Conservation (phyloP, 2,113 vertebrate genomes). For the Oreochromis niloticus region DNA sequence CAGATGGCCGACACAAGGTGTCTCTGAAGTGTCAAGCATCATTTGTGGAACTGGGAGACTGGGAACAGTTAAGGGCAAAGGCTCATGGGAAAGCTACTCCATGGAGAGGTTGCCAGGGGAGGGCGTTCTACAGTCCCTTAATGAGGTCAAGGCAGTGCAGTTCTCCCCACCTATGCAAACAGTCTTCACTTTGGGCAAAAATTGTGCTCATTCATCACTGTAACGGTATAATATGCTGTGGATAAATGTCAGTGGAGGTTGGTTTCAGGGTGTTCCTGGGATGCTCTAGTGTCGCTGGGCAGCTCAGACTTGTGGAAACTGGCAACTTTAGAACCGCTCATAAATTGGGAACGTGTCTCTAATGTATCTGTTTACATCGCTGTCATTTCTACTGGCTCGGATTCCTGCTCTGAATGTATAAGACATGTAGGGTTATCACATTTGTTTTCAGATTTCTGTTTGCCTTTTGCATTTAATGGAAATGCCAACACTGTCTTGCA, state of each 20-base stretch:
- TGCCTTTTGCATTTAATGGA: background rate
- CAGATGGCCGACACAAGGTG: slow-evolving; percentile 43
- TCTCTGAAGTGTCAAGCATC: slow-evolving; percentile 21
- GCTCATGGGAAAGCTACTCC: slow-evolving; percentile 51
- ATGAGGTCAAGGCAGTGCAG: slow-evolving; percentile 37
- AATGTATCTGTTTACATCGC: background rate
- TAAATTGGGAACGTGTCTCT: background rate
- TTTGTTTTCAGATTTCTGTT: background rate
- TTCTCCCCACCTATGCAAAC: slow-evolving; percentile 12
- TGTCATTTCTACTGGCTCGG: background rate
- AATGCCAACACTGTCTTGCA: background rate
- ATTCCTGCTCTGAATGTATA: background rate
- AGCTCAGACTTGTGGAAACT: background rate
- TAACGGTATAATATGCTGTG: background rate
- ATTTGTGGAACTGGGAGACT: slow-evolving; percentile 12
- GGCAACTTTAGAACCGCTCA: background rate
- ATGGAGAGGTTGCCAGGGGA: slow-evolving; percentile 47
- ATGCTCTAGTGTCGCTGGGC: background rate
- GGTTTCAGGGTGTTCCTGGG: background rate
- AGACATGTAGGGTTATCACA: background rate
- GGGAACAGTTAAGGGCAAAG: slow-evolving; percentile 44
- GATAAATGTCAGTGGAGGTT: background rate
- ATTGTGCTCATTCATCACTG: background rate
- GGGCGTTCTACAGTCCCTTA: slow-evolving; percentile 30
- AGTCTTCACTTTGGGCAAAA: background rate